Base-by-base conservation (phyloP, 2,888 invertebrate species). In the Laothoe populi region DNA sequence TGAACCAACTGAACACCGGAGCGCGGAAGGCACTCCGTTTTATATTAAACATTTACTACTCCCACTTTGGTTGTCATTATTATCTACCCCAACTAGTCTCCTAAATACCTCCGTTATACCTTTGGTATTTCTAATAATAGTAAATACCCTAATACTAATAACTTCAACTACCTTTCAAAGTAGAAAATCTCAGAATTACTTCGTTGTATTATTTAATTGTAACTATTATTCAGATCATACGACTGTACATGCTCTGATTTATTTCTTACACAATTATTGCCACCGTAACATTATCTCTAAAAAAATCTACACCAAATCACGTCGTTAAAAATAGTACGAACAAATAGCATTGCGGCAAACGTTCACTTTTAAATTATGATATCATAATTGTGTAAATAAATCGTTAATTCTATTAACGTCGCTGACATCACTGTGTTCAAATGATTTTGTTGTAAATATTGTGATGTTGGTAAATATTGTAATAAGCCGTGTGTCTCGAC, bases 271-370 rank as follows among this genome's bases (percentile, higher is more conserved):
- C 16, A 60, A 64, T 63, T 64, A 63, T 69, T 63, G 63, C 67
- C 63, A 70, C 67, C 64, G 67, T 62, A 68, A 64, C 59, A 64
- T 59, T 64, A 62, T 44, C 62, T 63, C 59, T 38, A 19, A 68
- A 24, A 69, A 44, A 70, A 69, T 66, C 64, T 60, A 60, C 66
- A 66, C 63, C 64, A 65, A 62, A 44, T 64, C 66, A 61, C 62
- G 63, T 60, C 61, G 44, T 61, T 59, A 31, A 21, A 63, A 42
- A 53, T 53, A 53, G 53, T 35, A 21, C 19, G 35, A 19, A 53
- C 53, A 53, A 53, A 53, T 53, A 35, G 21, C 53, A 53, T 21
- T 53, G 19, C 35, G 35, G 35, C 31, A 53, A 53, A 53, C 35
- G 49, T 31, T 35, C 53, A 35, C 35, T 40, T 63, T 46, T 49